Evolutionary conservation across 1,140 invertebrate species (phyloP).

Genomic region (Stegodyphus dumicola): DNA sequence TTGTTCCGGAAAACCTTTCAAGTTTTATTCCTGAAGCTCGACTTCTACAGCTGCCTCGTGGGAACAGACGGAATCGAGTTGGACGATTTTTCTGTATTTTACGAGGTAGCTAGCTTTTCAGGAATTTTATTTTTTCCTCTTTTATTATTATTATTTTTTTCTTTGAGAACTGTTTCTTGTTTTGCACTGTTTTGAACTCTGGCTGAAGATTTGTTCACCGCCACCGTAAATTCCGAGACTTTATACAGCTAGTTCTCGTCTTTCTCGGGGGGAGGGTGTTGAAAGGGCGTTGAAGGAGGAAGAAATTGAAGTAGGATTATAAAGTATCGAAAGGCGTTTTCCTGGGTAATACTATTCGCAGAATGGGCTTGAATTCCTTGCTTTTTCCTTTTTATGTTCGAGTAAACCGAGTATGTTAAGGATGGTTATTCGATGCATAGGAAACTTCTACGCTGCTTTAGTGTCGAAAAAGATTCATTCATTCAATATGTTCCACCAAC

Average conservation of each 20-base stretch:
- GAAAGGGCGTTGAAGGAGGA: background rate
- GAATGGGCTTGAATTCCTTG: background rate
- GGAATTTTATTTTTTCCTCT: background rate
- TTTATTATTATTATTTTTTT: background rate
- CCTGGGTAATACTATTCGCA: background rate
- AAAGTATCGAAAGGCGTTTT: background rate
- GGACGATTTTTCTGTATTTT: slow-evolving; percentile 2
- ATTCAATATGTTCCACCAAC: too few species aligned
- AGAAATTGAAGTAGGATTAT: background rate
- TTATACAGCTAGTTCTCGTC: background rate
- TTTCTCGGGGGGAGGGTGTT: background rate
- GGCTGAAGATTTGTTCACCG: background rate
- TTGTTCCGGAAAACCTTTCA: background rate
- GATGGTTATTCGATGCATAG: too few species aligned
- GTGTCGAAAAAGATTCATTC: too few species aligned
- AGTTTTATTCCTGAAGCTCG: background rate
- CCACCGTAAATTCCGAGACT: background rate
- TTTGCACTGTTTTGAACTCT: background rate
- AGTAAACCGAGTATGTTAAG: background rate
- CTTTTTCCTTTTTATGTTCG: background rate
- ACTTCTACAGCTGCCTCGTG: background rate
- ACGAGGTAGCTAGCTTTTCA: background rate
- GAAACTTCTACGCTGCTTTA: too few species aligned
- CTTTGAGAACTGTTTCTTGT: background rate
- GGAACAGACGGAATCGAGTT: background rate